Evolutionary conservation across 2,113 vertebrate genomes (phyloP).

Genomic region (Syrrhaptes paradoxus): DNA sequence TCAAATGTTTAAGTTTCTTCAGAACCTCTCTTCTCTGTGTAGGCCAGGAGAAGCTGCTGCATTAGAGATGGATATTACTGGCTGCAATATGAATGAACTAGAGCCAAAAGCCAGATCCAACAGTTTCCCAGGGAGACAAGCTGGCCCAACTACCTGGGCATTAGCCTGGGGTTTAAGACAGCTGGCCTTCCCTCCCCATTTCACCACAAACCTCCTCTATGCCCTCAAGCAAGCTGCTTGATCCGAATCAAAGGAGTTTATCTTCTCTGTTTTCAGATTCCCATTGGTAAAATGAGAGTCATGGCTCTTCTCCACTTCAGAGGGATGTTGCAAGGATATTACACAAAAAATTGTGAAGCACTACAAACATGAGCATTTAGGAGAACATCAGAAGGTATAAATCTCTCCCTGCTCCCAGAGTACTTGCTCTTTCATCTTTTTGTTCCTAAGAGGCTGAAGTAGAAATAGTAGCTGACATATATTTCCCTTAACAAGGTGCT

Average conservation of each 20-base stretch:
- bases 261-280: background rate
- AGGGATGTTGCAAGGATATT: background rate
- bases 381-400: slow-evolving; percentile 11
- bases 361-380: background rate
- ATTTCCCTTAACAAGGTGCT: background rate
- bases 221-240: background rate
- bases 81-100: background rate
- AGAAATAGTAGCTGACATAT: background rate
- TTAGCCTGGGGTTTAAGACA: background rate
- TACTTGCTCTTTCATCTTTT: background rate
- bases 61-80: background rate
- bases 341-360: background rate
- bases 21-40: background rate
- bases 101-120: background rate
- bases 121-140: background rate
- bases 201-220: background rate
- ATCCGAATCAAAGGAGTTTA: background rate
- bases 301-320: background rate
- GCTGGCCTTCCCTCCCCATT: background rate
- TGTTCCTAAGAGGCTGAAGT: background rate
- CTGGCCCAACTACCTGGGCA: background rate
- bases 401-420: background rate
- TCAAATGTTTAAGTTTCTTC: background rate
- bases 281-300: background rate
- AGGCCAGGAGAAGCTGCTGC: background rate